Evolutionary conservation across 2,797 vertebrate genomes (phyloP).

Genomic region (Gorsachius magnificus): DNA sequence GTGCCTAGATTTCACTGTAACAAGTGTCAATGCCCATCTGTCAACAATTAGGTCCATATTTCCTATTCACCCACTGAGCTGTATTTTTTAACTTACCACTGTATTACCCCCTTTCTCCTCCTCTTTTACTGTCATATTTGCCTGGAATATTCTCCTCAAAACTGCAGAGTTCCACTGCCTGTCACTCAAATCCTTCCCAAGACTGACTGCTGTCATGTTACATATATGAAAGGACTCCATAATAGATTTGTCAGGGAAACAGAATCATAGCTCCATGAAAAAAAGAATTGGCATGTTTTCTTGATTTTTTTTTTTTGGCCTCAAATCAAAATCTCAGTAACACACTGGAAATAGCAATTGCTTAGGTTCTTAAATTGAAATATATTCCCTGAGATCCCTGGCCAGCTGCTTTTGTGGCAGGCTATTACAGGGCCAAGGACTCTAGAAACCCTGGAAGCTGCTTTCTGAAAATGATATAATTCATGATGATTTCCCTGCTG

Average conservation of each 20-base stretch:
- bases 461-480: constrained; percentile 1
- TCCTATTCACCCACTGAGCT: neutral
- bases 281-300: neutral
- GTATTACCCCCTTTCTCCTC: neutral
- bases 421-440: neutral
- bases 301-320: neutral
- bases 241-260: neutral
- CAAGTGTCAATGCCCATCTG: neutral
- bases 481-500: neutral
- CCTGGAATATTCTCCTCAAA: neutral
- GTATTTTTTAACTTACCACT: neutral
- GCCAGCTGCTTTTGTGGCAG: constrained; percentile 26
- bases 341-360: neutral
- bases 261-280: neutral
- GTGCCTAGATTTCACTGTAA: neutral
- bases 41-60: neutral
- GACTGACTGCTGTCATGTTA: neutral
- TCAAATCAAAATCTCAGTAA: neutral
- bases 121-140: neutral
- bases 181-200: neutral
- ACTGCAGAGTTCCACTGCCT: neutral
- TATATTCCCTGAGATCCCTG: neutral
- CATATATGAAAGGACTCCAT: neutral
- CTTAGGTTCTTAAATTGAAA: neutral
- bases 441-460: neutral